A percentile compares a stretch with the other conserved stretches of the same genome.
phyloP scores from a whole-genome alignment of 1,140 invertebrate species.

The Nebria ingens region DNA sequence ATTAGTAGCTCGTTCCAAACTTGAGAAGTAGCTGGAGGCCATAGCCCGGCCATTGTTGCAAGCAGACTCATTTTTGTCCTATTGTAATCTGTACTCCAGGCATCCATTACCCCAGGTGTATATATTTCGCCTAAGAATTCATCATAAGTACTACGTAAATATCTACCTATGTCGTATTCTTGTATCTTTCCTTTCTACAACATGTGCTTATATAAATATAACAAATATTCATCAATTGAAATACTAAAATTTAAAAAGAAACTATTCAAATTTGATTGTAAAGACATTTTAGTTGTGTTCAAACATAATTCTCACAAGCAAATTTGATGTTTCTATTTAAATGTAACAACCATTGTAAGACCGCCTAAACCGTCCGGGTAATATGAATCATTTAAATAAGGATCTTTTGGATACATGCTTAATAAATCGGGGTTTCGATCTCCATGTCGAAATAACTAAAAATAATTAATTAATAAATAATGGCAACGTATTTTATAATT shows the following conservation, averaged over 20 bases:
- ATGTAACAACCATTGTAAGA: neutral
- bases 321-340: neutral
- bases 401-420: neutral
- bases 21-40: constrained; percentile 37
- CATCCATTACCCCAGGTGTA: constrained; percentile 34
- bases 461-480: no score
- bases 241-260: neutral
- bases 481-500: no score
- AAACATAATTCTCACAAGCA: neutral
- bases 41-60: constrained; percentile 45
- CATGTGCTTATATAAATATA: no score
- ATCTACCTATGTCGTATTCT: constrained; percentile 51
- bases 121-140: constrained; percentile 49
- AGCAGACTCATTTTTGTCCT: constrained; percentile 40
- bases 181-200: constrained; percentile 46
- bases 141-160: constrained; percentile 47
- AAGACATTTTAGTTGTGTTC: no score
- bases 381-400: neutral
- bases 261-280: no score
- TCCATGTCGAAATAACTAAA: neutral
- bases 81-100: constrained; percentile 35
- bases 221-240: neutral
- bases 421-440: neutral
- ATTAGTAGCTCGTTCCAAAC: constrained; percentile 36
- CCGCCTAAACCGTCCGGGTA: neutral